Evolutionary conservation across 2,113 vertebrate genomes (phyloP).

Genomic region (Trachemys scripta): DNA sequence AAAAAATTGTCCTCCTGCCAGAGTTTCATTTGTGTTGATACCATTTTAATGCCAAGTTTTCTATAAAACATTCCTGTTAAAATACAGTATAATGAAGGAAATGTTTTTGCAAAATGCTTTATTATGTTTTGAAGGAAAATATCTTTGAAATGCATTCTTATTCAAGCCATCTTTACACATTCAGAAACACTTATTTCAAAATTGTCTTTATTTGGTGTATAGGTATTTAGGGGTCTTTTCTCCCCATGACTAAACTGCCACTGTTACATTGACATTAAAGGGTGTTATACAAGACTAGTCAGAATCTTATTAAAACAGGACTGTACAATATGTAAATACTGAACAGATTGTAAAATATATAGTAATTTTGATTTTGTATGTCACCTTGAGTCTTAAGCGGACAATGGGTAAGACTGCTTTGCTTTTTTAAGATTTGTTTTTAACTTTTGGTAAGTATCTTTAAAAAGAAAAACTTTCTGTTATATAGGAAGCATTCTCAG

Average conservation of each 20-base stretch:
- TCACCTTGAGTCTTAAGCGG: not conserved
- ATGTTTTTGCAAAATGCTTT: slow-evolving; percentile 30
- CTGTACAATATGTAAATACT: not conserved
- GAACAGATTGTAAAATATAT: not conserved
- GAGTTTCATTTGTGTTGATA: slow-evolving; percentile 25
- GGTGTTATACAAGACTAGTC: not conserved
- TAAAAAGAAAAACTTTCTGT: not conserved
- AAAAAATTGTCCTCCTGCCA: not conserved
- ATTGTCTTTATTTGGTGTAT: not conserved
- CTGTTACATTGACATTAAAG: not conserved
- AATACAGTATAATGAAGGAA: slow-evolving; percentile 8
- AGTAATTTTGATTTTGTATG: not conserved
- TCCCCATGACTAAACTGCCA: not conserved
- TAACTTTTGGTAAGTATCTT: not conserved
- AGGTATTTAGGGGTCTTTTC: not conserved
- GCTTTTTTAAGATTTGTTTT: not conserved
- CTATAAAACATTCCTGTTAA: slow-evolving; percentile 15
- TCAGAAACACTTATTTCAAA: not conserved
- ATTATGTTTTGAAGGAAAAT: not conserved
- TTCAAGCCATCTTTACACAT: not conserved
- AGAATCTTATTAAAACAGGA: not conserved
- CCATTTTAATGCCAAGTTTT: slow-evolving; percentile 47
- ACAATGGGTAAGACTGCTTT: not conserved
- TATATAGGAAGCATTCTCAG: not conserved
- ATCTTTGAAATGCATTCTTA: not conserved